Conservation (phyloP, 1,140 invertebrate genomes). For the Apis laboriosa region DNA sequence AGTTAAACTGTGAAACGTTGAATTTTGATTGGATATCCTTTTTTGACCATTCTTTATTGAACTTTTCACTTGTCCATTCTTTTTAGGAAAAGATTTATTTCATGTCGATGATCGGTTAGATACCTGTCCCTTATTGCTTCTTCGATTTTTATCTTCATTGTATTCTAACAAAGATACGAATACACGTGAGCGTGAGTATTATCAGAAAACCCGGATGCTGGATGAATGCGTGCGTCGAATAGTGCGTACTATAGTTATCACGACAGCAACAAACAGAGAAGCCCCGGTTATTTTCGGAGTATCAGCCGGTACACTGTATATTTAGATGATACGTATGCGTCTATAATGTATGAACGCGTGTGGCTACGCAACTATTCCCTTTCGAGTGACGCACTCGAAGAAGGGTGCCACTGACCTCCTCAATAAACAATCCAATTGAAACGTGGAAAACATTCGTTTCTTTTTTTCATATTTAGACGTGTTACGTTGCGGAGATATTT, state of each 20-base stretch:
- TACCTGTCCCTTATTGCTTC: too few relatives aligned
- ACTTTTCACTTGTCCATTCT: too few relatives aligned
- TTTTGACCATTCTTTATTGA: too few relatives aligned
- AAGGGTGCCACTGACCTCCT: conserved; percentile 33
- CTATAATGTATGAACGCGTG: conserved; percentile 45
- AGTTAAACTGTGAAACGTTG: too few relatives aligned
- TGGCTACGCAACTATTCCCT: conserved; percentile 42
- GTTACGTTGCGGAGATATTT: too few relatives aligned
- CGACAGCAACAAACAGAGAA: conserved; percentile 52
- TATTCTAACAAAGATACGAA: not conserved
- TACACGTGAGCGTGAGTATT: not conserved
- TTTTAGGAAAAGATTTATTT: too few relatives aligned
- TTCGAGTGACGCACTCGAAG: conserved; percentile 39
- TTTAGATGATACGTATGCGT: conserved; percentile 60
- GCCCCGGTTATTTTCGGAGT: conserved; percentile 50
- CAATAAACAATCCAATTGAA: conserved; percentile 29
- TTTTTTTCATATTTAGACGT: not conserved
- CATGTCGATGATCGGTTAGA: too few relatives aligned
- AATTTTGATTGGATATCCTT: too few relatives aligned
- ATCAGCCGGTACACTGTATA: conserved; percentile 54
- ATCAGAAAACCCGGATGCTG: conserved; percentile 9
- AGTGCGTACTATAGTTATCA: conserved; percentile 38
- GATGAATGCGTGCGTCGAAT: conserved; percentile 29
- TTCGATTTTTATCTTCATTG: too few relatives aligned
- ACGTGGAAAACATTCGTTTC: not conserved